phyloP scores from a whole-genome alignment of 2,888 invertebrate species.

The Mycogona germanica region DNA sequence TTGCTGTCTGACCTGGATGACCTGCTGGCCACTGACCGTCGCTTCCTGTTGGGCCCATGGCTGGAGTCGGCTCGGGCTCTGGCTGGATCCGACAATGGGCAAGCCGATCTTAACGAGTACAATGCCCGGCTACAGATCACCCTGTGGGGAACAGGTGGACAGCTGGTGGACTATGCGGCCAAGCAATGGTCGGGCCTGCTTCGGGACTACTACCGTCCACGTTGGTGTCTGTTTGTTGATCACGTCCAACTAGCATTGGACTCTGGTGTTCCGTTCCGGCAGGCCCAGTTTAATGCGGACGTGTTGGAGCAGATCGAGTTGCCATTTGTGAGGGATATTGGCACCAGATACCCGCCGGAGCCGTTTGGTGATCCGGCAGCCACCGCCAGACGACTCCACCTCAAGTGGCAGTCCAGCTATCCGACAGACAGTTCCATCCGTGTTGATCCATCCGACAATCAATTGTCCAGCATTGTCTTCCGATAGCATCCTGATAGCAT shows the following conservation, averaged over 20 bases:
- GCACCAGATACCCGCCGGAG: conserved; percentile 22
- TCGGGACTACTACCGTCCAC: conserved; percentile 44
- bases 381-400: conserved; percentile 8
- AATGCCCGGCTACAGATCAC: conserved; percentile 90
- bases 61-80: conserved; percentile 46
- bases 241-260: conserved; percentile 44
- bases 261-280: conserved; percentile 44
- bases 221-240: conserved; percentile 59
- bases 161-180: conserved; percentile 82
- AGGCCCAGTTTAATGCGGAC: conserved; percentile 41
- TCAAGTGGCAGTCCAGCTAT: conserved; percentile 17
- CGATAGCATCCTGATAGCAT: too few species aligned
- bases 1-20: conserved; percentile 50
- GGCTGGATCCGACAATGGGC: conserved; percentile 27
- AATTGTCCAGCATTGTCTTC: too few species aligned
- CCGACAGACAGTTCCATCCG: too few species aligned
- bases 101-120: conserved; percentile 47
- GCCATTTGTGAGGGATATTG: conserved; percentile 45
- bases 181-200: conserved; percentile 75
- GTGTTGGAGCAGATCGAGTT: conserved; percentile 50
- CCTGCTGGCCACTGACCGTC: conserved; percentile 47
- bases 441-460: too few species aligned
- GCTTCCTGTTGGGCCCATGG: conserved; percentile 61
- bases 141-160: conserved; percentile 82
- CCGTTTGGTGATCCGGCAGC: conserved; percentile 24